These are phyloP conservation scores for Hypomecis atomaria DNA, from an alignment of 2,888 invertebrate genomes.

Conservation along the genomic window DNA sequence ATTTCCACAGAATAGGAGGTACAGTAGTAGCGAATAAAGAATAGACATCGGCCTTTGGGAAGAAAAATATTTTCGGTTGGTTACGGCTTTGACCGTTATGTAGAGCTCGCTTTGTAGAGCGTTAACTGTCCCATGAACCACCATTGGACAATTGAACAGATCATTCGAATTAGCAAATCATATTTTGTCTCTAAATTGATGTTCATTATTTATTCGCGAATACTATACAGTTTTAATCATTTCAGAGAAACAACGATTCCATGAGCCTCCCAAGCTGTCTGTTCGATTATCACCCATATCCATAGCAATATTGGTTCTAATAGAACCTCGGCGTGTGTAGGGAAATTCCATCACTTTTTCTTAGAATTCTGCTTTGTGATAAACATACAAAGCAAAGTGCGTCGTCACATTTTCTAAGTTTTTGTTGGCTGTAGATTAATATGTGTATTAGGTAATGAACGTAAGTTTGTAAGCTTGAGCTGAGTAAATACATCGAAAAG, in stretches of 20 bases:
- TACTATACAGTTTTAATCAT: not conserved
- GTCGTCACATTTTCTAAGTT: slow-evolving; percentile 1
- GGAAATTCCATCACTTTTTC: slow-evolving; percentile 14
- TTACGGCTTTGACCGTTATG: too few species aligned
- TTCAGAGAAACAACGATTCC: slow-evolving; percentile 18
- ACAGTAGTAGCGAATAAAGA: not conserved
- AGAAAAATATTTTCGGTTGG: too few species aligned
- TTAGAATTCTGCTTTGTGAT: not conserved
- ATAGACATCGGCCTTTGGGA: too few species aligned
- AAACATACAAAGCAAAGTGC: slow-evolving; percentile 2
- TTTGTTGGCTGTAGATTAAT: not conserved
- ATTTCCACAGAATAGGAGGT: slow-evolving; percentile 11
- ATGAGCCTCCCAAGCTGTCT: not conserved
- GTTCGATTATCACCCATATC: slow-evolving; percentile 9
- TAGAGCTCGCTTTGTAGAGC: too few species aligned
- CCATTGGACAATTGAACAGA: too few species aligned
- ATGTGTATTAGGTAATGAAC: too few species aligned
- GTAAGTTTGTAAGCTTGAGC: too few species aligned
- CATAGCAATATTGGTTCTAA: not conserved
- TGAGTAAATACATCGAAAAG: too few species aligned
- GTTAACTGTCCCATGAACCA: too few species aligned
- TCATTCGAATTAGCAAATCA: too few species aligned
- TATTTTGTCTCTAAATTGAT: too few species aligned
- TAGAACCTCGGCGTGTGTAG: not conserved
- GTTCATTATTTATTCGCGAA: too few species aligned